Evolutionary conservation across 92 coral and sea anemone genomes (phyloP).

Genomic region (Hydrozoanthus gracilis): DNA sequence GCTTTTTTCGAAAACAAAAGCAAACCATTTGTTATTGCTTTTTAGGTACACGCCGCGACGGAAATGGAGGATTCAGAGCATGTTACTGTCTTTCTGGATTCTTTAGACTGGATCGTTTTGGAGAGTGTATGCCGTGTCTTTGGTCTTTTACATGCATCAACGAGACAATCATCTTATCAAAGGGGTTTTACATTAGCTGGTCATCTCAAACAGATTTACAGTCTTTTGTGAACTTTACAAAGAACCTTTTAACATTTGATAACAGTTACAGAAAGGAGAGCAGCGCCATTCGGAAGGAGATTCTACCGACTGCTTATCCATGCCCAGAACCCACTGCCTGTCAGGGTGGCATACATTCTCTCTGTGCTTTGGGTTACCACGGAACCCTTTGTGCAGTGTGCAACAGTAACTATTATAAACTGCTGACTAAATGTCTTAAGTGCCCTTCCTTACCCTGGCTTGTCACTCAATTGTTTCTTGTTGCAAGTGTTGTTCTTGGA

Average conservation of each 20-base stretch:
- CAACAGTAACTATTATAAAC: slow-evolving; percentile 46
- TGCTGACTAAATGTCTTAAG: slow-evolving; percentile 56
- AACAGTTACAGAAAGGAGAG: slow-evolving; percentile 35
- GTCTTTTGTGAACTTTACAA: slow-evolving; percentile 42
- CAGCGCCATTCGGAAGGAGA: slow-evolving; percentile 14
- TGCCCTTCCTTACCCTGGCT: slow-evolving; percentile 62
- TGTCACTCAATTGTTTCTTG: slow-evolving; percentile 49
- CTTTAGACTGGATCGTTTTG: slow-evolving; percentile 32
- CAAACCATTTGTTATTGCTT: neutral
- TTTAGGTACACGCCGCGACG: slow-evolving; percentile 1
- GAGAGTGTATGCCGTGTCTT: slow-evolving; percentile 7
- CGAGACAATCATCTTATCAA: slow-evolving; percentile 51
- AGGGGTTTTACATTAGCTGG: slow-evolving; percentile 71
- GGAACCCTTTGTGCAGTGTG: slow-evolving; percentile 74
- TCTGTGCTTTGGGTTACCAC: slow-evolving; percentile 58
- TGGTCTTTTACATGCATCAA: slow-evolving; percentile 49
- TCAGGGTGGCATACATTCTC: slow-evolving; percentile 65
- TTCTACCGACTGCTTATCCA: slow-evolving; percentile 52
- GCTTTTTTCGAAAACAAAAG: neutral
- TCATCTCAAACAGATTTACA: slow-evolving; percentile 5
- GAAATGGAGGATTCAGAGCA: slow-evolving; percentile 12
- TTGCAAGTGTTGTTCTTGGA: neutral
- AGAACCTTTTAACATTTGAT: slow-evolving; percentile 49
- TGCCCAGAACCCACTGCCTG: slow-evolving; percentile 62
- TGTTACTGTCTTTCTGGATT: slow-evolving; percentile 4